Conservation (phyloP, 2,888 invertebrate genomes). For the Meghimatium bilineatum region DNA sequence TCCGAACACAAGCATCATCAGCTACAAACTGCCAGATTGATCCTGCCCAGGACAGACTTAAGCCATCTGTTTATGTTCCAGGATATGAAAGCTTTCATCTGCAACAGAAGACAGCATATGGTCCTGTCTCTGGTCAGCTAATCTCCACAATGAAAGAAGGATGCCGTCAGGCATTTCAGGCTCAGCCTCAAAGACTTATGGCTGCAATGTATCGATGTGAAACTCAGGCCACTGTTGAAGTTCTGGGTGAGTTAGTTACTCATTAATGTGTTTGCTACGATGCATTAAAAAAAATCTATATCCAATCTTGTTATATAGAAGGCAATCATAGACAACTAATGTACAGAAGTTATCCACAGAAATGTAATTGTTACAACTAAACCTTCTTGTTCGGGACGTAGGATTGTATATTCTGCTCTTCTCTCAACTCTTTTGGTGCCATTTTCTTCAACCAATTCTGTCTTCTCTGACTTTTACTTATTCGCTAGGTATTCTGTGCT, state of each 20-base stretch:
- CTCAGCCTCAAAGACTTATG: slow-evolving; percentile 90
- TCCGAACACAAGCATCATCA: background rate
- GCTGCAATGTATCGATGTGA: slow-evolving; percentile 92
- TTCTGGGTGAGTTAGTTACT: slow-evolving; percentile 83
- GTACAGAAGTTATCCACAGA: no score
- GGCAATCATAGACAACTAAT: no score
- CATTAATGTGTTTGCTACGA: no score
- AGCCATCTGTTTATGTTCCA: background rate
- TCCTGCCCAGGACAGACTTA: background rate
- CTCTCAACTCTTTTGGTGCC: no score
- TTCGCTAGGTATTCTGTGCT: no score
- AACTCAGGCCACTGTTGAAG: slow-evolving; percentile 87
- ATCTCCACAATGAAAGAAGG: slow-evolving; percentile 92
- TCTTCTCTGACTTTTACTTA: no score
- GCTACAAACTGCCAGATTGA: background rate
- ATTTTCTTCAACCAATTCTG: no score
- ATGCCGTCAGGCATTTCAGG: slow-evolving; percentile 91
- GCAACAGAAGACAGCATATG: slow-evolving; percentile 52
- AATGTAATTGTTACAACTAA: no score
- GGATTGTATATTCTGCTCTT: no score
- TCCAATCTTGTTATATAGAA: no score
- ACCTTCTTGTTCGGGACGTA: no score
- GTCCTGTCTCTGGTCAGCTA: slow-evolving; percentile 87
- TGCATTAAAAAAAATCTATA: no score
- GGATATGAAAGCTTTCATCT: slow-evolving; percentile 16